A percentile compares a stretch with the other conserved stretches of the same genome.
Conservation (phyloP, 2,113 vertebrate genomes). For the Macrotus californicus region DNA sequence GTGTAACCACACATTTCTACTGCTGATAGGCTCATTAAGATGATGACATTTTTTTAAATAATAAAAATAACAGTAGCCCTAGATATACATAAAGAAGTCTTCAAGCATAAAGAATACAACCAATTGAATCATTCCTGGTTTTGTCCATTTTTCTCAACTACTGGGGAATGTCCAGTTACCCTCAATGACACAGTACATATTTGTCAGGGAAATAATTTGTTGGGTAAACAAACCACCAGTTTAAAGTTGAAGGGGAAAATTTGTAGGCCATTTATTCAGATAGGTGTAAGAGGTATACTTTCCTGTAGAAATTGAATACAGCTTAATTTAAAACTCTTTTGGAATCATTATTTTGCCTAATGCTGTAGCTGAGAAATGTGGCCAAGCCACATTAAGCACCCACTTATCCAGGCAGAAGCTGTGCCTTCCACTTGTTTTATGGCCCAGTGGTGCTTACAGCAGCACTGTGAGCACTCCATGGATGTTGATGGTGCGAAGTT, state of each 20-base stretch:
- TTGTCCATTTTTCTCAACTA: constrained; percentile 25
- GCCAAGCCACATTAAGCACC: constrained; percentile 26
- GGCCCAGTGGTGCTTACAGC: not conserved
- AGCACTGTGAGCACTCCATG: not conserved
- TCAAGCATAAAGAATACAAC: constrained; percentile 36
- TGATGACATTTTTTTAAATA: not conserved
- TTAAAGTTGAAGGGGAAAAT: not conserved
- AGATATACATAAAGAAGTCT: constrained; percentile 9
- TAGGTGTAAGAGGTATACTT: not conserved
- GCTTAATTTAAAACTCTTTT: constrained; percentile 25
- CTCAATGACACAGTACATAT: not conserved
- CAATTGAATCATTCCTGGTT: not conserved
- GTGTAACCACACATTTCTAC: not conserved
- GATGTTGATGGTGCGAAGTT: not conserved
- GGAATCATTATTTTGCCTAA: constrained; percentile 30
- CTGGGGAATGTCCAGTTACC: constrained; percentile 38
- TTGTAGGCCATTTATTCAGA: constrained; percentile 40
- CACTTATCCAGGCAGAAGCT: constrained; percentile 25
- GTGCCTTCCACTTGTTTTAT: not conserved
- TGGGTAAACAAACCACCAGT: constrained; percentile 39
- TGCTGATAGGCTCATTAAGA: not conserved
- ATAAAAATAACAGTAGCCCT: constrained; percentile 47
- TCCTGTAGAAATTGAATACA: constrained; percentile 23
- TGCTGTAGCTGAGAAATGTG: not conserved
- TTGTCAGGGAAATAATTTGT: constrained; percentile 22